Evolutionary conservation across 1,140 invertebrate genomes (phyloP).

Genomic region (Brachystomella parvula): DNA sequence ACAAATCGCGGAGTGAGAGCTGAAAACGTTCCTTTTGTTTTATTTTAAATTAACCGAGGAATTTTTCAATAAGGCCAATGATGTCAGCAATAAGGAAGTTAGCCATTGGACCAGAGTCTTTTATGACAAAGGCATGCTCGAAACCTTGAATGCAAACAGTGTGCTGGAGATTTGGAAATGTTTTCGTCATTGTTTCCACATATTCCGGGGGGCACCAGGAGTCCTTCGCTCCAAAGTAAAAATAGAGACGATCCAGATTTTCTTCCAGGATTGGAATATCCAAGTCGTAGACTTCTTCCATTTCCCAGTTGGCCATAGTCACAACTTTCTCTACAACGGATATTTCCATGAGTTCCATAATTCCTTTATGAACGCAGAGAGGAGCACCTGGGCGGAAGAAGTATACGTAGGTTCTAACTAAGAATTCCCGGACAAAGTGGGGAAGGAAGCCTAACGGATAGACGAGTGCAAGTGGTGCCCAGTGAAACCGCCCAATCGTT

Average conservation of each 20-base stretch:
- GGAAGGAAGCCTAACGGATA: constrained; percentile 56
- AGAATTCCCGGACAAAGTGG: constrained; percentile 44
- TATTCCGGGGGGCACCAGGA: constrained; percentile 64
- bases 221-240: constrained; percentile 68
- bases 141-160: constrained; percentile 56
- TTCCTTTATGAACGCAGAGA: constrained; percentile 42
- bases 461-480: constrained; percentile 50
- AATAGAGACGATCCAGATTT: constrained; percentile 53
- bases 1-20: too few relatives aligned
- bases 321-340: neutral
- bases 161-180: constrained; percentile 55
- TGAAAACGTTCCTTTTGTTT: too few relatives aligned
- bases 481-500: constrained; percentile 37
- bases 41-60: too few relatives aligned
- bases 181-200: constrained; percentile 53
- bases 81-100: constrained; percentile 44
- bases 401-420: constrained; percentile 49
- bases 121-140: constrained; percentile 68
- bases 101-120: constrained; percentile 54
- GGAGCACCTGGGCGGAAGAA: constrained; percentile 35
- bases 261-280: constrained; percentile 48
- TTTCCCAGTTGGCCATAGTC: constrained; percentile 52
- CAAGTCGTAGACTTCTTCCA: constrained; percentile 52
- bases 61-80: too few relatives aligned
- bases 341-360: constrained; percentile 51